Conservation (phyloP, 2,797 vertebrate genomes). For the Agapornis canus region DNA sequence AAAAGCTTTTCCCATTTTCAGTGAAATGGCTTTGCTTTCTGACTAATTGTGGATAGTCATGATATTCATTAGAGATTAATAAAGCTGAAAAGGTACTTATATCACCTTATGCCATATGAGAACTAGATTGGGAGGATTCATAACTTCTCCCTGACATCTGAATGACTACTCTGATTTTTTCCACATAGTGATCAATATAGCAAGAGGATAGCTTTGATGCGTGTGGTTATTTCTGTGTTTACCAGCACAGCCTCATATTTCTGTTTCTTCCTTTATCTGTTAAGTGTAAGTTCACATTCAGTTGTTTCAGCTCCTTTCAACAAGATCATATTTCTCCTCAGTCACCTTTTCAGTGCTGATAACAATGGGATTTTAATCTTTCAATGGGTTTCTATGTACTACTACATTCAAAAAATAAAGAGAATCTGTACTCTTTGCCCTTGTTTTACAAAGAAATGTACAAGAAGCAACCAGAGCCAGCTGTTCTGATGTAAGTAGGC, state of each 20-base stretch:
- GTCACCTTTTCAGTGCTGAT: not conserved
- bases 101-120: not conserved
- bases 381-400: not conserved
- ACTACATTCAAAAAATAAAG: not conserved
- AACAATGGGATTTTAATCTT: not conserved
- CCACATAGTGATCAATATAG: not conserved
- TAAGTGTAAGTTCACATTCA: not conserved
- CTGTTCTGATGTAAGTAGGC: conserved; percentile 3
- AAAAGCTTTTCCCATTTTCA: not conserved
- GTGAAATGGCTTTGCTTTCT: not conserved
- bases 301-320: not conserved
- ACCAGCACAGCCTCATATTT: not conserved
- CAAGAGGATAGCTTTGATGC: not conserved
- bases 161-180: not conserved
- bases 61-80: not conserved
- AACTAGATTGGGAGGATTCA: not conserved
- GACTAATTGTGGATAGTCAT: not conserved
- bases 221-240: not conserved
- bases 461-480: not conserved
- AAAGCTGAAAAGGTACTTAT: not conserved
- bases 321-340: not conserved
- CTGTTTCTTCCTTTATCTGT: not conserved
- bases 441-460: not conserved
- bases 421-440: not conserved
- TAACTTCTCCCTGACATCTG: not conserved